phyloP scores from a whole-genome alignment of 1,140 invertebrate species.

The honey bee (Apis mellifera) region DNA sequence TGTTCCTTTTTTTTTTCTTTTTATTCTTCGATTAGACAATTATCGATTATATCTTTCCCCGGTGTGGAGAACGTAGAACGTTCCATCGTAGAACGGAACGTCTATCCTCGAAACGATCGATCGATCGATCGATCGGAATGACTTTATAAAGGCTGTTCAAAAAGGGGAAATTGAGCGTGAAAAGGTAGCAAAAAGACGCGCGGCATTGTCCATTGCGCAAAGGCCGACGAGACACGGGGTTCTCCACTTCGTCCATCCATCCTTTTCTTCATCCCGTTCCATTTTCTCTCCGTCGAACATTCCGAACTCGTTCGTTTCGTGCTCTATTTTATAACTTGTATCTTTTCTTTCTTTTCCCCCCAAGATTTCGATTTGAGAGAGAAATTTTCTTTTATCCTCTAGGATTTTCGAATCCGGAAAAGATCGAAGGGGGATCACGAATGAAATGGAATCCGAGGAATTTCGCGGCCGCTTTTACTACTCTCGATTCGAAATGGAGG shows the following conservation, averaged over 20 bases:
- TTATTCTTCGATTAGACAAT: too few relatives aligned
- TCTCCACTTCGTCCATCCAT: background rate
- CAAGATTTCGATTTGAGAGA: too few relatives aligned
- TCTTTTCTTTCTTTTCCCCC: too few relatives aligned
- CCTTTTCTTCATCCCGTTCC: background rate
- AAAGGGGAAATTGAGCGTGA: constrained; percentile 31
- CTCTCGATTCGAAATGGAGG: too few relatives aligned
- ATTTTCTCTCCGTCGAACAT: background rate
- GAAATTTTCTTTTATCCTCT: too few relatives aligned
- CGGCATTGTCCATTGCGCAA: constrained; percentile 12
- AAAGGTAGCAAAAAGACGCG: constrained; percentile 16
- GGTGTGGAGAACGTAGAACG: too few relatives aligned
- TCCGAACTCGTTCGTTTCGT: too few relatives aligned
- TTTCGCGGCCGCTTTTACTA: background rate
- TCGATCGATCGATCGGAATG: background rate
- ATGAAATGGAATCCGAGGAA: background rate
- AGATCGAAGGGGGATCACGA: too few relatives aligned
- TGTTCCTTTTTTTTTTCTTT: too few relatives aligned
- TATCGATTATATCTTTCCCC: too few relatives aligned
- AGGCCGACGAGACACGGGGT: constrained; percentile 21
- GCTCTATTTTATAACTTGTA: background rate
- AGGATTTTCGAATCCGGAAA: too few relatives aligned
- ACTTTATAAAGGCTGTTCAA: constrained; percentile 20
- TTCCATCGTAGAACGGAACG: too few relatives aligned
- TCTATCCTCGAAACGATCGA: background rate